Evolutionary conservation across 2,797 vertebrate genomes (phyloP).

Genomic region (Ceryle rudis): DNA sequence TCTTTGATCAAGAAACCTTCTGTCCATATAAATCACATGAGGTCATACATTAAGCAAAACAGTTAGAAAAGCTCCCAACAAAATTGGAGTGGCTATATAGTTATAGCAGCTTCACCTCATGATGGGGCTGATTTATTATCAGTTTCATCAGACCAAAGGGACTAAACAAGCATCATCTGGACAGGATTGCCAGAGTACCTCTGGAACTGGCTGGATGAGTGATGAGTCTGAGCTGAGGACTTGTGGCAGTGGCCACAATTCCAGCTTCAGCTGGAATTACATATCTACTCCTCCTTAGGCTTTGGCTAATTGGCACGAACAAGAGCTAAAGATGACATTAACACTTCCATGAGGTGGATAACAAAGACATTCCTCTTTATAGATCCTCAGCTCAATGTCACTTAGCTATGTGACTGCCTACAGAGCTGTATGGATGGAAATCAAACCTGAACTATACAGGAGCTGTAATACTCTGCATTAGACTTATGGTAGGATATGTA

Average conservation of each 20-base stretch:
- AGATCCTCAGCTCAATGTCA: background rate
- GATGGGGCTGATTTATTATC: constrained; percentile 21
- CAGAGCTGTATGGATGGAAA: background rate
- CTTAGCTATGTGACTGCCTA: background rate
- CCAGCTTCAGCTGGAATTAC: background rate
- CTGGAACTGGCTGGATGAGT: background rate
- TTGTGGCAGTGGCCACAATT: background rate
- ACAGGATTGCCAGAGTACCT: background rate
- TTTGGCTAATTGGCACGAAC: background rate
- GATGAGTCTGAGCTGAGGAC: background rate
- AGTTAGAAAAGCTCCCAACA: background rate
- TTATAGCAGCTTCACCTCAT: background rate
- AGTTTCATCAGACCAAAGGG: constrained; percentile 1
- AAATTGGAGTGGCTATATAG: background rate
- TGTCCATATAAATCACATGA: background rate
- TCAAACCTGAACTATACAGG: background rate
- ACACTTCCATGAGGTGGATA: background rate
- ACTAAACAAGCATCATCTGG: background rate
- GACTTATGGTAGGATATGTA: background rate
- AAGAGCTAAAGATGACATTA: constrained; percentile 15
- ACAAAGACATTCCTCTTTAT: background rate
- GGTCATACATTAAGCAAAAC: background rate
- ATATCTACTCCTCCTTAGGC: background rate
- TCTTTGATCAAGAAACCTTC: background rate
- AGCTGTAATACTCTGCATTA: background rate